phyloP scores from a whole-genome alignment of 2,113 vertebrate genomes.

The Micronycteris hirsuta region DNA sequence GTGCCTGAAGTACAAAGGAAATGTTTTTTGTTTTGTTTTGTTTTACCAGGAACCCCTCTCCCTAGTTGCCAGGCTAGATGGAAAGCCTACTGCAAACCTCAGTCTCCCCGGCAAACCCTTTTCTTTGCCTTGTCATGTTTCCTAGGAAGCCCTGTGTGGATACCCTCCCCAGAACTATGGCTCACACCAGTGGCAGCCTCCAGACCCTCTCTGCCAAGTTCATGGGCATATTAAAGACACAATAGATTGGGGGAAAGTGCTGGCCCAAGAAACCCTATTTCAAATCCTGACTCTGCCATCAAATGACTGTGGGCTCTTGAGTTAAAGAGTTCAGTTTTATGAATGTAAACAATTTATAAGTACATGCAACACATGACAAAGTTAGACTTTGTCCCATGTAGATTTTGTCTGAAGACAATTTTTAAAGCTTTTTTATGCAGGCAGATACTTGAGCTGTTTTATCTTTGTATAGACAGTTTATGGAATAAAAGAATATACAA shows the following conservation, averaged over 20 bases:
- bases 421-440: background rate
- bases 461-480: background rate
- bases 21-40: background rate
- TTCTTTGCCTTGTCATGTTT: background rate
- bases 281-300: background rate
- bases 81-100: background rate
- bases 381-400: background rate
- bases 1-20: slow-evolving; percentile 31
- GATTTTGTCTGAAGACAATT: background rate
- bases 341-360: background rate
- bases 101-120: background rate
- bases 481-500: background rate
- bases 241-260: background rate
- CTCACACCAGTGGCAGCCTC: background rate
- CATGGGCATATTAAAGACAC: background rate
- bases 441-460: background rate
- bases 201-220: background rate
- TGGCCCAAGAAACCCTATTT: background rate
- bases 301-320: background rate
- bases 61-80: background rate
- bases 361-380: background rate
- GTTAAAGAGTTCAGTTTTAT: background rate
- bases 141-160: background rate
- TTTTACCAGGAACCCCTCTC: background rate
- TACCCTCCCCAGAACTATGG: background rate